Evolutionary conservation across 2,888 invertebrate species (phyloP).

Genomic region (Neria commutata): DNA sequence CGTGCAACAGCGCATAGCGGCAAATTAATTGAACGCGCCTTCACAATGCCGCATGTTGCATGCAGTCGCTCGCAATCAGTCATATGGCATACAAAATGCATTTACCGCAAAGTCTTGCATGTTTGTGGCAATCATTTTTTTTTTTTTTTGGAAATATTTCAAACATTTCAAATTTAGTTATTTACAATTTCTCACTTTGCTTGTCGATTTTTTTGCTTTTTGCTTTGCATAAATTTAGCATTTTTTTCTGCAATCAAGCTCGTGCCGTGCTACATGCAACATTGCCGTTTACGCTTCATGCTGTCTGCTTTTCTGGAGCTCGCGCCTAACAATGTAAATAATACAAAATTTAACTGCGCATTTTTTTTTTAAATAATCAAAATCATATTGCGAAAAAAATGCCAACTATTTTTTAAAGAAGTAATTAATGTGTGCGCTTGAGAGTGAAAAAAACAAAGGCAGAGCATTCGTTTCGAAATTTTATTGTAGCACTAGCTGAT

Average conservation of each 20-base stretch:
- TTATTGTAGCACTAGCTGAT: neutral
- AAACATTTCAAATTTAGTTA: no score
- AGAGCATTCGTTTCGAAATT: neutral
- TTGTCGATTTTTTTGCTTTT: neutral
- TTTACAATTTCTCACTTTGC: no score
- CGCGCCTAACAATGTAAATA: no score
- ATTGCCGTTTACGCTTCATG: neutral
- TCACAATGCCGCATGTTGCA: no score
- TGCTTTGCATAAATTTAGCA: neutral
- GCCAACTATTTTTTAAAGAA: neutral
- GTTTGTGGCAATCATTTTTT: neutral
- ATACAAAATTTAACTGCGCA: neutral
- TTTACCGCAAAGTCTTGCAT: neutral
- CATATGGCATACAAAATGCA: neutral
- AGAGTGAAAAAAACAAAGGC: neutral
- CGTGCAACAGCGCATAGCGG: no score
- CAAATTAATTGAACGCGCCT: no score
- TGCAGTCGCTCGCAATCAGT: no score
- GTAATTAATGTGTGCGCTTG: neutral
- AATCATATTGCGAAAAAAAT: neutral
- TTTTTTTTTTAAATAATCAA: neutral
- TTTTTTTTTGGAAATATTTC: neutral
- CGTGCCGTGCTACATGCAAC: slow-evolving; percentile 17
- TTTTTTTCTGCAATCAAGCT: neutral
- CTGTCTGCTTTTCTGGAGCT: slow-evolving; percentile 19